Evolutionary conservation across 23 tunicate genomes (phyloP).

Genomic region (Clavelina lepadiformis): DNA sequence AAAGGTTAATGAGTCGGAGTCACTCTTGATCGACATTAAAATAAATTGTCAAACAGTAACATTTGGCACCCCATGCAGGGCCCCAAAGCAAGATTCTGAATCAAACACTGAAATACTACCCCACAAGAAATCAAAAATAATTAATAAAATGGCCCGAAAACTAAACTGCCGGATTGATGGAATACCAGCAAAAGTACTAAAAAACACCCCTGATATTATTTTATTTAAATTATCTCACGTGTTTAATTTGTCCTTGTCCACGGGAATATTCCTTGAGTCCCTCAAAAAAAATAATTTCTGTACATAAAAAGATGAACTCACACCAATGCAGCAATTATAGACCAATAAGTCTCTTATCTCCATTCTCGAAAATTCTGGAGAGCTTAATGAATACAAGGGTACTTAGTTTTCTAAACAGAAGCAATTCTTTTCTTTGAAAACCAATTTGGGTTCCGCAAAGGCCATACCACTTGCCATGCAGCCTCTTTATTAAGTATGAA

Average conservation of each 20-base stretch:
- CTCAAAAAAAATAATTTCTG: slow-evolving; percentile 11
- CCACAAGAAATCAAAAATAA: no score
- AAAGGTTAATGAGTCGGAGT: no score
- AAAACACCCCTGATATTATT: neutral
- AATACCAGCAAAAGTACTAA: neutral
- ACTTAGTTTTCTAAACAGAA: slow-evolving; percentile 1
- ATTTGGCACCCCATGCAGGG: no score
- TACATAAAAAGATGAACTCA: slow-evolving; percentile 4
- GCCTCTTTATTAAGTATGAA: neutral
- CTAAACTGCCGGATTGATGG: no score
- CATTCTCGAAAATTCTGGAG: no score
- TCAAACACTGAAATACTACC: no score
- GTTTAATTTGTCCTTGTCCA: slow-evolving; percentile 2
- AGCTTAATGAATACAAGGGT: slow-evolving; percentile 1
- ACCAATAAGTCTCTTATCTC: slow-evolving; percentile 6
- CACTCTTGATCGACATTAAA: no score
- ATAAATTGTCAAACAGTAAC: no score
- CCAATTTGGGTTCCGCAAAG: slow-evolving; percentile 10
- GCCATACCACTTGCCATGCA: slow-evolving; percentile 1
- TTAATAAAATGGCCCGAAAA: no score
- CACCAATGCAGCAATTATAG: slow-evolving; percentile 3
- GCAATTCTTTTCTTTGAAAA: neutral
- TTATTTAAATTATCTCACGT: neutral
- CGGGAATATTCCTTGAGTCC: neutral
- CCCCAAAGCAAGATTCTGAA: no score